Conservation (phyloP, 2,797 vertebrate species). For the Myotis pilosus region DNA sequence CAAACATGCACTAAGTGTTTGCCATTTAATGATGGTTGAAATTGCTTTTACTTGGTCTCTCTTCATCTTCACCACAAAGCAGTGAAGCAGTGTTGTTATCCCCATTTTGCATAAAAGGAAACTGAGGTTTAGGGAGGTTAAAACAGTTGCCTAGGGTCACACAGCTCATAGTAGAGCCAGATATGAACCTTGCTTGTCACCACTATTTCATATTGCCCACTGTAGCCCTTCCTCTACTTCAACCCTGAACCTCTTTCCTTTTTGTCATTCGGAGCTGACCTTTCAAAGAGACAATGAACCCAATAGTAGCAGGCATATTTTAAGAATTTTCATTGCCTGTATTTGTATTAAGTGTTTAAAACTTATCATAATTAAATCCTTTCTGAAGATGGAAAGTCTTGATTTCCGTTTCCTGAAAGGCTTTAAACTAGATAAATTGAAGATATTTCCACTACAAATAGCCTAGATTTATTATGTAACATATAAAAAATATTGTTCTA, state of each 20-base stretch:
- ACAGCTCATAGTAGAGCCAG: neutral
- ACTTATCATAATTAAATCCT: neutral
- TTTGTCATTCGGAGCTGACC: neutral
- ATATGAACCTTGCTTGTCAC: neutral
- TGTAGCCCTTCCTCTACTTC: neutral
- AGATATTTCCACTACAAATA: neutral
- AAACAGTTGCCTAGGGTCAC: neutral
- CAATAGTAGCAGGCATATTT: neutral
- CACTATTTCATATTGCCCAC: neutral
- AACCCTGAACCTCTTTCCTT: neutral
- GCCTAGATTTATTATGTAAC: neutral
- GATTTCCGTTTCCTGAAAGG: conserved; percentile 29
- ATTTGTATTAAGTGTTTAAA: neutral
- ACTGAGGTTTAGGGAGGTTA: neutral
- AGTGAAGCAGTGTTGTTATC: neutral
- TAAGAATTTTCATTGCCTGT: neutral
- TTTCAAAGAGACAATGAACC: neutral
- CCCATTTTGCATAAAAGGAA: neutral
- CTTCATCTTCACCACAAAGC: neutral
- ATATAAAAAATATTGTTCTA: conserved; percentile 23
- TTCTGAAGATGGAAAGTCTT: neutral
- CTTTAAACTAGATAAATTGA: neutral
- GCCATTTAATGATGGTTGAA: neutral
- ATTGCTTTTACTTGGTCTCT: neutral
- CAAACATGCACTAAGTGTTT: neutral